These are phyloP conservation scores for Calliopum simillimum DNA, from an alignment of 2,888 invertebrate species.

Conservation along the genomic window DNA sequence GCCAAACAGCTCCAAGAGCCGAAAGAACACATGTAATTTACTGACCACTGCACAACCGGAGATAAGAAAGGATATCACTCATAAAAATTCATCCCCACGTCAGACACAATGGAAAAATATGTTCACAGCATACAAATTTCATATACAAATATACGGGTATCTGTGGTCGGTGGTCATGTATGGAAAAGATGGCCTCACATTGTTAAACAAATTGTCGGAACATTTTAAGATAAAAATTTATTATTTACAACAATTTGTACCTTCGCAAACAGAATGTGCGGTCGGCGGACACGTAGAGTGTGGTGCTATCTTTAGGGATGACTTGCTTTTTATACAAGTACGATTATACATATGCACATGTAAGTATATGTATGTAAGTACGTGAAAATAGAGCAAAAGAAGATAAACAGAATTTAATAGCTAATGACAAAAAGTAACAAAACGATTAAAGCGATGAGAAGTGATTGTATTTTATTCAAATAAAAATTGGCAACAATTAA, in stretches of 20 bases:
- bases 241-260: slow-evolving; percentile 32
- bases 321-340: neutral
- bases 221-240: slow-evolving; percentile 46
- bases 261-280: slow-evolving; percentile 7
- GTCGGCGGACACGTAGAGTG: neutral
- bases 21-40: slow-evolving; percentile 45
- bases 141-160: neutral
- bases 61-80: slow-evolving; percentile 56
- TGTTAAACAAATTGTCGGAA: slow-evolving; percentile 45
- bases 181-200: slow-evolving; percentile 24
- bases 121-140: slow-evolving; percentile 46
- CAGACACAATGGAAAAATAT: slow-evolving; percentile 43
- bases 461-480: too few relatives aligned
- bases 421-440: too few relatives aligned
- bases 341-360: too few relatives aligned
- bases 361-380: neutral
- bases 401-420: neutral
- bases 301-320: neutral
- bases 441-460: too few relatives aligned
- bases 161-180: neutral
- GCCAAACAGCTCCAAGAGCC: slow-evolving; percentile 6
- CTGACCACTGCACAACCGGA: slow-evolving; percentile 54
- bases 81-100: slow-evolving; percentile 55
- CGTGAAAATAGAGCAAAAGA: neutral
- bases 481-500: too few relatives aligned